phyloP scores from a whole-genome alignment of 2,888 invertebrate species.

The Perizoma flavofasciatum region DNA sequence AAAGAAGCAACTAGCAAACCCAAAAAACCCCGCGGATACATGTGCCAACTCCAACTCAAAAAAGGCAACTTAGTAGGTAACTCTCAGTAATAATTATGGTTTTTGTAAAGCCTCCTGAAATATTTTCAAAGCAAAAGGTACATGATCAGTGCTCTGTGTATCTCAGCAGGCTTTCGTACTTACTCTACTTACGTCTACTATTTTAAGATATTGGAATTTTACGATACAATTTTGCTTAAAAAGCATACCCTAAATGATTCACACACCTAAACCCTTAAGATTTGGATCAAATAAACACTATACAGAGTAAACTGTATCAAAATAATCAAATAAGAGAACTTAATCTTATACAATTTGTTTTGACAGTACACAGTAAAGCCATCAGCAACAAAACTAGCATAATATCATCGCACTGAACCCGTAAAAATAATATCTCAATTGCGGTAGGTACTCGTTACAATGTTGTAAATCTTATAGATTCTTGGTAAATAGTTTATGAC shows the following conservation, averaged over 20 bases:
- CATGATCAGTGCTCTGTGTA: neutral
- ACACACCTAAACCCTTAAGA: neutral
- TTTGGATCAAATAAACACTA: slow-evolving; percentile 1
- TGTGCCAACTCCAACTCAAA: no score
- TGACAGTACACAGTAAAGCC: slow-evolving; percentile 4
- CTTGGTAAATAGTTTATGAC: neutral
- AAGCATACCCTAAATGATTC: neutral
- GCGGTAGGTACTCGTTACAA: slow-evolving; percentile 5
- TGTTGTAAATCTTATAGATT: slow-evolving; percentile 1
- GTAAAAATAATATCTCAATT: slow-evolving; percentile 18
- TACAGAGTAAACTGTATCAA: neutral
- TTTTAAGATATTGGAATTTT: neutral
- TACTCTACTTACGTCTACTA: no score
- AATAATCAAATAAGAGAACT: neutral
- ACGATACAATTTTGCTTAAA: neutral
- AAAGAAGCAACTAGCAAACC: no score
- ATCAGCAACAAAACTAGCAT: slow-evolving; percentile 3
- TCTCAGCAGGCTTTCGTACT: neutral
- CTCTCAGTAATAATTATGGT: neutral
- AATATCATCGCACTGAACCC: neutral
- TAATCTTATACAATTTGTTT: slow-evolving; percentile 8
- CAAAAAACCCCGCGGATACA: no score
- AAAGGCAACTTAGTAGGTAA: no score
- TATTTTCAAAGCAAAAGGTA: neutral
- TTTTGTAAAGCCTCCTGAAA: neutral